Evolutionary conservation across 1,140 invertebrate genomes (phyloP).

Genomic region (Probaryconus sp.): DNA sequence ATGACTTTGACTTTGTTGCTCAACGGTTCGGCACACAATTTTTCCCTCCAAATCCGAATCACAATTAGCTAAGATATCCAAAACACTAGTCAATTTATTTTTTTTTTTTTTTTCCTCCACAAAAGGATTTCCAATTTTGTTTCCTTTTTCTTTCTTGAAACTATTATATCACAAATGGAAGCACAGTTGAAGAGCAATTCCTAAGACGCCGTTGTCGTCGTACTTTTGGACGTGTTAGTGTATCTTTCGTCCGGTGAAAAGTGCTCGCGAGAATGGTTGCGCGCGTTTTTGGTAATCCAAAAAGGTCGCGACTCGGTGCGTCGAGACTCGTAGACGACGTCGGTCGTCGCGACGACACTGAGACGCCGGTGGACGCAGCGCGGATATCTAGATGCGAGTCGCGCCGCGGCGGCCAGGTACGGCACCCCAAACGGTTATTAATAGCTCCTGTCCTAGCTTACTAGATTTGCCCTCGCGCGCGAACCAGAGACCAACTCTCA

Average conservation of each 20-base stretch:
- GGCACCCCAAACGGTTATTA: slow-evolving; percentile 78
- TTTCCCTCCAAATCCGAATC: neutral
- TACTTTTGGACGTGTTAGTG: too few species aligned
- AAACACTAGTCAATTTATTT: neutral
- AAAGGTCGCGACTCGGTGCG: too few species aligned
- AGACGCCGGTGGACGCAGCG: slow-evolving; percentile 73
- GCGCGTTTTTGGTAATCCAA: too few species aligned
- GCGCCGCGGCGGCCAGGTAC: slow-evolving; percentile 75
- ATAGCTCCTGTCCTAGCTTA: slow-evolving; percentile 78
- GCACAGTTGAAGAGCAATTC: too few species aligned
- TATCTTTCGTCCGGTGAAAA: too few species aligned
- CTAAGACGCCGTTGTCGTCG: too few species aligned
- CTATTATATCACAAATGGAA: too few species aligned
- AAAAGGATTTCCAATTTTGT: too few species aligned
- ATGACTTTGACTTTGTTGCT: slow-evolving; percentile 52
- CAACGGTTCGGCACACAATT: slow-evolving; percentile 27
- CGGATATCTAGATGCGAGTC: slow-evolving; percentile 69
- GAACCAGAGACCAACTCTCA: slow-evolving; percentile 62
- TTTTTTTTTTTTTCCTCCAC: neutral
- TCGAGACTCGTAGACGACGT: slow-evolving; percentile 66
- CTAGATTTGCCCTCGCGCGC: slow-evolving; percentile 75
- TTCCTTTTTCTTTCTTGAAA: too few species aligned
- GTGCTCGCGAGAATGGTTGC: too few species aligned
- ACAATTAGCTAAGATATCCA: neutral
- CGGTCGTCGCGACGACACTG: slow-evolving; percentile 78